Base-by-base conservation (phyloP, 1,140 invertebrate genomes). In the Ectropis grisescens region DNA sequence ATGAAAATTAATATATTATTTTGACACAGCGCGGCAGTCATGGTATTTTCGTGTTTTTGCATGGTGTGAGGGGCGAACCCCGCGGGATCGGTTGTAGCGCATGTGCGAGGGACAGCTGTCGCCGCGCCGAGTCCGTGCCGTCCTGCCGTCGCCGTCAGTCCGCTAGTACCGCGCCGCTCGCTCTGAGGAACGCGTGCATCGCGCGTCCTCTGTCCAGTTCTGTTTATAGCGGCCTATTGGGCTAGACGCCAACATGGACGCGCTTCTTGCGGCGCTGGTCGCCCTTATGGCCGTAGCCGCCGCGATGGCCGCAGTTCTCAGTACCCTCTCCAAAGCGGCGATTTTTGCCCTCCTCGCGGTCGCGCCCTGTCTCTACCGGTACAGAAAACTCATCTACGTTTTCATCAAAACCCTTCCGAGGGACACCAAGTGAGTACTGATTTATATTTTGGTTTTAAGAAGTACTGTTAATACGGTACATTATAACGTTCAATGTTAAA, bases 391-490 rank as follows among this genome's bases (percentile, higher is more conserved):
- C 39, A 74, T 87, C 47, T 86, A 86, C 52, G 67, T 87, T 44
- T 85, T 87, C 37, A 41, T 84, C 28, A 84, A 80, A 55, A 86
- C 85, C 7, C 59, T 87, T 13, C 85, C 85, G 1, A 67, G 86
- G 27, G 86, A 88, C 47, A 42, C 81, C 52, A 87, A 83, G 86
- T 87, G 47, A 87, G 84, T 83, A 48, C 28, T 9, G 16, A 19
- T 4, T 29, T 14, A 35, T 35, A 28, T 33, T 31, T 33, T 29
- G 23, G 8, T 13, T 28, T 26, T n/a, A n/a, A n/a, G n/a, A n/a
- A n/a, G n/a, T n/a, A n/a, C n/a, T n/a, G n/a, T n/a, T n/a, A n/a
- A n/a, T n/a, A n/a, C n/a, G n/a, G n/a, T n/a, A n/a, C n/a, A n/a
- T n/a, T n/a, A n/a, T n/a, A n/a, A n/a, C n/a, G n/a, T n/a, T n/a